phyloP scores from a whole-genome alignment of 2,797 vertebrate species.

The Rhabdophis nuchalis region DNA sequence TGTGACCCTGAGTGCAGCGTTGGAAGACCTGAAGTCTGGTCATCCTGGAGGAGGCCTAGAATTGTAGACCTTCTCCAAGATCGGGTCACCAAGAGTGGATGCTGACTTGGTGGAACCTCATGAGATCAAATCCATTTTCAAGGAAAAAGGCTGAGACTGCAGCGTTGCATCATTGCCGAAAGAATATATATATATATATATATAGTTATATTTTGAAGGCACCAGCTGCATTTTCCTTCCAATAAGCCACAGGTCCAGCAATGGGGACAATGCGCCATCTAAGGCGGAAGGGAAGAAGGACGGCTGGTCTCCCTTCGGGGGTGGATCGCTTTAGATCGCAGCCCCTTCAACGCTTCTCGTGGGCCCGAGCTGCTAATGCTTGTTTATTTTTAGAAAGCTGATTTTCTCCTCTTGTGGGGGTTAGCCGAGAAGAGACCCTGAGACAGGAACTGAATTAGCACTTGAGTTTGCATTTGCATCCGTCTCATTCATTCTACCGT shows the following conservation, averaged over 20 bases:
- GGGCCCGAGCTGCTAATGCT: conserved; percentile 32
- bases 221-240: not conserved
- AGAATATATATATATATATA: too few relatives aligned
- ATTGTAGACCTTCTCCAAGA: not conserved
- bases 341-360: not conserved
- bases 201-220: not conserved
- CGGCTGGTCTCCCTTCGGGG: not conserved
- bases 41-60: not conserved
- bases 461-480: not conserved
- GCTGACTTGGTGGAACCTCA: not conserved
- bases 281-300: not conserved
- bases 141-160: not conserved
- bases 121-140: not conserved
- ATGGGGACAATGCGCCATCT: not conserved
- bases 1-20: not conserved
- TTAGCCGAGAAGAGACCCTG: conserved; percentile 14
- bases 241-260: not conserved
- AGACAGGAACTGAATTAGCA: not conserved
- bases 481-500: not conserved
- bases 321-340: not conserved
- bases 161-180: not conserved
- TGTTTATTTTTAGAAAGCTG: conserved; percentile 1
- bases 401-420: conserved; percentile 5
- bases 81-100: not conserved
- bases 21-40: not conserved